Percentiles rank a stretch among this genome's conserved stretches.
Conservation (phyloP, 2,888 invertebrate genomes). For the Glyphotaelius pellucidus region DNA sequence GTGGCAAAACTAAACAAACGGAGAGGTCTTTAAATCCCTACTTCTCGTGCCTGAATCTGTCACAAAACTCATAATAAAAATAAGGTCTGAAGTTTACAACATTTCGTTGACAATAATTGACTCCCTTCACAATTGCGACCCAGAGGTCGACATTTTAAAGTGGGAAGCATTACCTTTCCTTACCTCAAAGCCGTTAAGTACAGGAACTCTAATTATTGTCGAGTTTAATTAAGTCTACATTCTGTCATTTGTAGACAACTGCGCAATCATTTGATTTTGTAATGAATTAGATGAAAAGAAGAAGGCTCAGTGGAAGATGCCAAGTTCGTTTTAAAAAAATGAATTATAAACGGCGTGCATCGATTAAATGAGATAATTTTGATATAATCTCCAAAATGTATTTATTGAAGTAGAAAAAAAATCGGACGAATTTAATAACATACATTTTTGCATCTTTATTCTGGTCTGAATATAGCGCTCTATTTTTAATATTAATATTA, state of each 20-base stretch:
- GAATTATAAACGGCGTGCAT: not conserved
- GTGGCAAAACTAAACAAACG: not conserved
- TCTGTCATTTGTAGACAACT: constrained; percentile 63
- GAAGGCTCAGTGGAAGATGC: not conserved
- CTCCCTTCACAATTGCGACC: not conserved
- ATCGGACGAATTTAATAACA: too few relatives aligned
- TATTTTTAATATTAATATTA: too few relatives aligned
- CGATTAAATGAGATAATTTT: too few relatives aligned
- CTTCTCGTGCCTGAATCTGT: not conserved
- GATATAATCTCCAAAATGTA: too few relatives aligned
- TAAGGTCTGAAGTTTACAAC: not conserved
- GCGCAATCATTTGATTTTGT: constrained; percentile 61
- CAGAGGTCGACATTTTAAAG: constrained; percentile 2
- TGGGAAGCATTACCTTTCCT: not conserved
- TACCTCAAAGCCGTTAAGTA: not conserved
- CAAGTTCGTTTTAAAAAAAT: not conserved
- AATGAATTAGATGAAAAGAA: not conserved
- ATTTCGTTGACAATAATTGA: not conserved
- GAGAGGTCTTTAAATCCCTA: not conserved
- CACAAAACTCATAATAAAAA: not conserved
- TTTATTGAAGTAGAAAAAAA: too few relatives aligned
- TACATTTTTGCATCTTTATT: too few relatives aligned
- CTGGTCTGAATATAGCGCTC: too few relatives aligned
- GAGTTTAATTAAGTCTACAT: constrained; percentile 59
- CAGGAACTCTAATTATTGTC: constrained; percentile 57